Conservation (phyloP, 1,140 invertebrate species). For the Drosophila paulistorum region DNA sequence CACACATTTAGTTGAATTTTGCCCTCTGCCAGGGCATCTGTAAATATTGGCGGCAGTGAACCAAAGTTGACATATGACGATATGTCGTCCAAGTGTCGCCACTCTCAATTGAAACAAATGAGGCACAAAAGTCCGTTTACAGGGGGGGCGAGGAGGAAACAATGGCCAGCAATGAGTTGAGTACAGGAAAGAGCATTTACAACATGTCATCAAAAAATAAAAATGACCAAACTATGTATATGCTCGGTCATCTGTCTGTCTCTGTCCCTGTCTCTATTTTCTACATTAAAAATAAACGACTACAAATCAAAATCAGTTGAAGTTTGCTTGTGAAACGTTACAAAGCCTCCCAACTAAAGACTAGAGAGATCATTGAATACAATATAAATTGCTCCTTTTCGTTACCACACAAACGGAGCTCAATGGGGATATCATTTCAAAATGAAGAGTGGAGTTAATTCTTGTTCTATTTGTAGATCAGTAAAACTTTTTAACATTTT, state of each 20-base stretch:
- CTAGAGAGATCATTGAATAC: not conserved
- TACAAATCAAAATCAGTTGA: conserved; percentile 45
- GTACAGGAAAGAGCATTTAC: conserved; percentile 72
- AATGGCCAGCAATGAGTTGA: conserved; percentile 11
- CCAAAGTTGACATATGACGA: conserved; percentile 68
- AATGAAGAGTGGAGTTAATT: not conserved
- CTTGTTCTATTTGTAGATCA: not conserved
- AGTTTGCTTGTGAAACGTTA: conserved; percentile 24
- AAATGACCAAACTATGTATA: conserved; percentile 12
- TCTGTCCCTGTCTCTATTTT: not conserved
- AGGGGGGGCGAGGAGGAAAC: not conserved
- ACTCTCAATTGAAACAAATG: conserved; percentile 76
- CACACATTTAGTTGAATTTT: not conserved
- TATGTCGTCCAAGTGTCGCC: conserved; percentile 72
- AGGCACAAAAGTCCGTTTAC: conserved; percentile 52
- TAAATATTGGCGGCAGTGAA: conserved; percentile 75
- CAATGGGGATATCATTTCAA: not conserved
- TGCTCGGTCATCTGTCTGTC: conserved; percentile 1
- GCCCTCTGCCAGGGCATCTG: conserved; percentile 45
- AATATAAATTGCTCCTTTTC: not conserved
- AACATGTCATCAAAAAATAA: conserved; percentile 36
- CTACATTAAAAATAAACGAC: conserved; percentile 18
- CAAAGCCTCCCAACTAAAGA: conserved; percentile 16
- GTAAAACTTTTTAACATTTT: not conserved
- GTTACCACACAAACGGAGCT: not conserved